phyloP scores from a whole-genome alignment of 2,797 vertebrate species.

The Catamblyrhynchus diadema region DNA sequence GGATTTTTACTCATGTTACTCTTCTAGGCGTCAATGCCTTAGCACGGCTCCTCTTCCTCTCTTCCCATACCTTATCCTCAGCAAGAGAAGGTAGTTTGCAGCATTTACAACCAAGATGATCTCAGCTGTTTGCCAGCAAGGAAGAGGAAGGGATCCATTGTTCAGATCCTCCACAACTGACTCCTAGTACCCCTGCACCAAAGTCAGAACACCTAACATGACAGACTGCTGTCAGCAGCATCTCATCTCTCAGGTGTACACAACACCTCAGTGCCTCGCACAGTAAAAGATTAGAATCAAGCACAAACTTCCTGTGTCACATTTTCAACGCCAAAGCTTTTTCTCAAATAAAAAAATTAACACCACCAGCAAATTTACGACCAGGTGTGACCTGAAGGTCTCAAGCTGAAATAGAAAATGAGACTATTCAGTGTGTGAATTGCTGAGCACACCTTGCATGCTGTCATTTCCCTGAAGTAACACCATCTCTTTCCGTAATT shows the following conservation, averaged over 20 bases:
- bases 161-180: background rate
- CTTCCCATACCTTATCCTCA: background rate
- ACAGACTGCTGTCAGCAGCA: background rate
- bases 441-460: background rate
- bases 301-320: background rate
- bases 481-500: background rate
- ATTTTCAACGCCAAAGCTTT: background rate
- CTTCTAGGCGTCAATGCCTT: background rate
- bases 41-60: background rate
- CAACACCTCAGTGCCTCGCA: background rate
- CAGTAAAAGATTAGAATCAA: background rate
- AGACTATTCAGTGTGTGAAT: background rate
- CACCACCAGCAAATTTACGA: background rate
- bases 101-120: background rate
- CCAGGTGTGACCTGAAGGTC: background rate
- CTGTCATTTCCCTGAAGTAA: background rate
- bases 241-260: fast-evolving
- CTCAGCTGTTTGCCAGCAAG: background rate
- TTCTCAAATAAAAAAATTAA: background rate
- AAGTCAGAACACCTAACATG: background rate
- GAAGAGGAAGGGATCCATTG: background rate
- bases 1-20: background rate
- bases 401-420: background rate
- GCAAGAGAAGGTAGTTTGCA: background rate
- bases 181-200: background rate